These are phyloP conservation scores for Platycercus adscitus DNA, from an alignment of 2,113 vertebrate species.

Conservation along the genomic window DNA sequence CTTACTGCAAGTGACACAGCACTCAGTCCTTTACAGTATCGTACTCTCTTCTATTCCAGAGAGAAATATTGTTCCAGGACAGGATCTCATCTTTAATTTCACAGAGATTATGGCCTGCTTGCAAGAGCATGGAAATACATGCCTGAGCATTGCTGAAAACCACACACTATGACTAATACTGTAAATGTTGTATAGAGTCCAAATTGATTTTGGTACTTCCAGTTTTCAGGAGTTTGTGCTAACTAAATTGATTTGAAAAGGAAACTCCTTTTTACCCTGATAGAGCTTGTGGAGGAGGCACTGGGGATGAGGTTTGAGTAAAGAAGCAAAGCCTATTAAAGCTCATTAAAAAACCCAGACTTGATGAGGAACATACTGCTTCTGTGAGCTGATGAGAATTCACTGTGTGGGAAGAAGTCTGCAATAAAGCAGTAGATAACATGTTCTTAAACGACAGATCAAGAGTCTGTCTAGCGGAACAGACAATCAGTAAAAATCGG, in stretches of 20 bases:
- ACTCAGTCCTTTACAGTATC: not conserved
- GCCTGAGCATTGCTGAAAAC: not conserved
- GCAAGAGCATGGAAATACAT: not conserved
- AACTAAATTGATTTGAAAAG: constrained; percentile 1
- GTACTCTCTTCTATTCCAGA: not conserved
- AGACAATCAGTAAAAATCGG: not conserved
- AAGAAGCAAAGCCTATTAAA: constrained; percentile 10
- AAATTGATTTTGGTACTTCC: not conserved
- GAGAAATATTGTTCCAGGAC: not conserved
- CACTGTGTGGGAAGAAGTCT: not conserved
- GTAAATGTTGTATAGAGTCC: not conserved
- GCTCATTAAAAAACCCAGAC: not conserved
- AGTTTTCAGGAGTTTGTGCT: not conserved
- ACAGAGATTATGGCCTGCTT: not conserved
- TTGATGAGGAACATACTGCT: not conserved
- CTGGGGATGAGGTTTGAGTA: not conserved
- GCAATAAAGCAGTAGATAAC: not conserved
- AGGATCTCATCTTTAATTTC: not conserved
- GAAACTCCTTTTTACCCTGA: not conserved
- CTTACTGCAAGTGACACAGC: not conserved
- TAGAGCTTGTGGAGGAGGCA: not conserved
- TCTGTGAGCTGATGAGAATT: not conserved
- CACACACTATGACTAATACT: not conserved
- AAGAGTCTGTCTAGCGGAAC: not conserved
- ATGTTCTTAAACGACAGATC: not conserved